Evolutionary conservation across 2,888 invertebrate genomes (phyloP), one percentile per base, ranked within the genome.

Genomic region (Hemicrepidius hirtus): DNA sequence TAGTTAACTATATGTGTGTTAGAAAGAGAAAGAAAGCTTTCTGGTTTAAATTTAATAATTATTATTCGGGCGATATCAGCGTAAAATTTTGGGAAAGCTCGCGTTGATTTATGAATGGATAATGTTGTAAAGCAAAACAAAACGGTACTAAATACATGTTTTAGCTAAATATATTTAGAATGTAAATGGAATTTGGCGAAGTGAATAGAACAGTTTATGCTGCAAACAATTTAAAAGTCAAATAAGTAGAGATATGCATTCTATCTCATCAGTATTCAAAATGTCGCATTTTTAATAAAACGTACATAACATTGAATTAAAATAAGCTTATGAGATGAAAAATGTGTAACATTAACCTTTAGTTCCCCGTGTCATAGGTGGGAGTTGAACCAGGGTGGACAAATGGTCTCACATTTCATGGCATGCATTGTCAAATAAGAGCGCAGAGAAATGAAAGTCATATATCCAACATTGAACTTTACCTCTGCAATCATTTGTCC

Each of bases 381-480:
- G 60, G 68, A 73, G 55, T 65, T 66, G 73, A 73, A 69, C 68
- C 57, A 63, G 70, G 55, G 57, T 41, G 69, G 76, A 77, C 74
- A 79, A 78, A 78, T 75, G 76, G 72, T 71, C 75, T 73, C 76
- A 74, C 77, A 78, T 76, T 76, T 76, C 74, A 73, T 71, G 75
- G 69, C 78, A 67, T 74, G 75, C 74, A 78, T 78, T 79, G 78
- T 76, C 76, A 78, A 78, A 78, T 78, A 77, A 77, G 71, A 79
- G 78, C 76, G 78, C 77, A 78, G 80, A 81, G 77, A 80, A 80
- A 81, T 79, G 77, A 76, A 79, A 76, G 70, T 79, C 78, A 81
- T 81, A 81, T 79, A 80, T 81, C 78, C 77, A 74, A 74, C 76
- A 79, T 76, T 80, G 79, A 81, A 80, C 81, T 80, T 79, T 79